Evolutionary conservation across 64 coral and sea anemone genomes (phyloP).

Genomic region (Pocillopora damicornis): DNA sequence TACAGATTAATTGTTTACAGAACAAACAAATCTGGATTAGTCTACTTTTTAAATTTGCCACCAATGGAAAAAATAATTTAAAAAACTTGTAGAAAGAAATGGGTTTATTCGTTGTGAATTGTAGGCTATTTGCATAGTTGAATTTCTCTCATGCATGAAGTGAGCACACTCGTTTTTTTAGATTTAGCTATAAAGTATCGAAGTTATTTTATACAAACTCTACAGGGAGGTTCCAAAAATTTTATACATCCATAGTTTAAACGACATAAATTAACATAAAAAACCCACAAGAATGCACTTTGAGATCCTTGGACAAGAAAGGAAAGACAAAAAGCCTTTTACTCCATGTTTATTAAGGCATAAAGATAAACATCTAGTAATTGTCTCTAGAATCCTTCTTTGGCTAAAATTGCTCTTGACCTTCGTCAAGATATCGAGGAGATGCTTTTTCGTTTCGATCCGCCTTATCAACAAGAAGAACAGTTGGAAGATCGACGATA

Average conservation of each 20-base stretch:
- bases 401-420: not conserved
- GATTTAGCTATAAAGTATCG: too few relatives aligned
- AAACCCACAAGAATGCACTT: not conserved
- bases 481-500: too few relatives aligned
- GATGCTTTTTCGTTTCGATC: not conserved
- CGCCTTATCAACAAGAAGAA: too few relatives aligned
- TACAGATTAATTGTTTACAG: not conserved
- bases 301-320: not conserved
- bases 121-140: too few relatives aligned
- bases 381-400: not conserved
- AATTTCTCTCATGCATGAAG: too few relatives aligned
- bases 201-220: too few relatives aligned
- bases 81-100: not conserved
- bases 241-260: not conserved
- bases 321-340: not conserved
- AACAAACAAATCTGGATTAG: not conserved
- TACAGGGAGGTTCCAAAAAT: not conserved
- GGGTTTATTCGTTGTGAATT: too few relatives aligned
- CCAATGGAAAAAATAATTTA: not conserved
- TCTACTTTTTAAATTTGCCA: not conserved
- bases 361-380: conserved; percentile 16
- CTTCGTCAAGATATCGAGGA: not conserved
- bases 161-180: too few relatives aligned
- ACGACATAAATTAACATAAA: not conserved
- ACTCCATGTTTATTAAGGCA: conserved; percentile 12